Conservation (phyloP, 2,888 invertebrate genomes). For the Branchipolynoe longqiensis region DNA sequence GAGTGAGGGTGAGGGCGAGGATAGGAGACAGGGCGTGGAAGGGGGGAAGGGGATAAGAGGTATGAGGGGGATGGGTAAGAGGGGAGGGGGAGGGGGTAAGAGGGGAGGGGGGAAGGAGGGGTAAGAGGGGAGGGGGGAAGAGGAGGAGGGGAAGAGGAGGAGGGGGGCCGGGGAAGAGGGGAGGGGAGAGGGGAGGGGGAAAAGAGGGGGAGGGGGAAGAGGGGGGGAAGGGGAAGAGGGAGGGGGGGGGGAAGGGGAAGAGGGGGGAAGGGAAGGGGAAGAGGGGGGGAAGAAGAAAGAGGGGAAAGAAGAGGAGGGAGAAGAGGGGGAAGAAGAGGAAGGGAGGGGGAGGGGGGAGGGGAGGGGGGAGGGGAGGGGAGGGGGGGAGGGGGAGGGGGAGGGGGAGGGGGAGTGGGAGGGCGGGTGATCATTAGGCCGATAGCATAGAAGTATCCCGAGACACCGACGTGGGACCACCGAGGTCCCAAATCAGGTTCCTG, state of each 20-base stretch:
- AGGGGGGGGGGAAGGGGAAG: not conserved
- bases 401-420: no score
- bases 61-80: not conserved
- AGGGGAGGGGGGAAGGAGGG: not conserved
- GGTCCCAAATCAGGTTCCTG: no score
- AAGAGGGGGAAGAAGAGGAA: not conserved
- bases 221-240: constrained; percentile 12
- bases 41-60: not conserved
- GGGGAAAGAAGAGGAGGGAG: not conserved
- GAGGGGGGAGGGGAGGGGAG: not conserved
- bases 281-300: not conserved
- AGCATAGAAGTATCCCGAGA: no score
- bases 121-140: not conserved
- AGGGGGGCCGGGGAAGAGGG: not conserved
- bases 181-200: not conserved
- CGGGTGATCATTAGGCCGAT: no score
- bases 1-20: not conserved
- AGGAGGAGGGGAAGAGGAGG: not conserved
- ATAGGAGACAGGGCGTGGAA: not conserved
- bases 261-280: not conserved
- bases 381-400: not conserved
- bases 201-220: not conserved
- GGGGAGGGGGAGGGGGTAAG: not conserved
- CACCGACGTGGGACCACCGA: no score
- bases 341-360: not conserved